Evolutionary conservation across 2,113 vertebrate genomes (phyloP).

Genomic region (Struthio camelus): DNA sequence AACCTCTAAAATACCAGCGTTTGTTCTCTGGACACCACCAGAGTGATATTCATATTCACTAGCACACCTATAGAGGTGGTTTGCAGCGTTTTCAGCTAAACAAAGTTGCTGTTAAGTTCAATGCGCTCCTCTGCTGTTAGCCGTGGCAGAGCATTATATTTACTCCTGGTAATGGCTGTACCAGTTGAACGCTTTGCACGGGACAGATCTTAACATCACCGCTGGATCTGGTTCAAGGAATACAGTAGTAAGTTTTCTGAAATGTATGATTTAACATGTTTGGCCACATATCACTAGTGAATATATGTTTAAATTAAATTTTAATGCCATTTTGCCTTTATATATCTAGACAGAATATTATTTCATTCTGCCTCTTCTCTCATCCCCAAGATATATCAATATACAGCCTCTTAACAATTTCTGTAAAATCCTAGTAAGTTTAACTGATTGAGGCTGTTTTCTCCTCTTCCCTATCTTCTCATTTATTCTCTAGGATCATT

Average conservation of each 20-base stretch:
- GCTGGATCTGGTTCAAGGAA: not conserved
- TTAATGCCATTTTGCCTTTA: not conserved
- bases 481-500: not conserved
- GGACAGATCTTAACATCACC: not conserved
- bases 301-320: conserved; percentile 1
- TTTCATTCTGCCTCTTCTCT: not conserved
- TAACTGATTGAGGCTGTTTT: not conserved
- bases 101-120: not conserved
- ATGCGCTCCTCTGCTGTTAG: not conserved
- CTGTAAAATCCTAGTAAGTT: conserved; percentile 2
- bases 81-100: not conserved
- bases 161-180: not conserved
- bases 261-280: not conserved
- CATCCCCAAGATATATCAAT: not conserved
- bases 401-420: conserved; percentile 9
- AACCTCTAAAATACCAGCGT: not conserved
- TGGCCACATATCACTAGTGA: not conserved
- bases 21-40: not conserved
- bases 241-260: not conserved
- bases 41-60: rapidly evolving
- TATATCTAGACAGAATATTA: not conserved
- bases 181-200: not conserved
- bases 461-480: not conserved
- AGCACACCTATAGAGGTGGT: not conserved
- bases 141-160: not conserved